A percentile compares a stretch with the other conserved stretches of the same genome.
phyloP scores from a whole-genome alignment of 53 echinoderm and acorn worm species.

The Antedon mediterranea region DNA sequence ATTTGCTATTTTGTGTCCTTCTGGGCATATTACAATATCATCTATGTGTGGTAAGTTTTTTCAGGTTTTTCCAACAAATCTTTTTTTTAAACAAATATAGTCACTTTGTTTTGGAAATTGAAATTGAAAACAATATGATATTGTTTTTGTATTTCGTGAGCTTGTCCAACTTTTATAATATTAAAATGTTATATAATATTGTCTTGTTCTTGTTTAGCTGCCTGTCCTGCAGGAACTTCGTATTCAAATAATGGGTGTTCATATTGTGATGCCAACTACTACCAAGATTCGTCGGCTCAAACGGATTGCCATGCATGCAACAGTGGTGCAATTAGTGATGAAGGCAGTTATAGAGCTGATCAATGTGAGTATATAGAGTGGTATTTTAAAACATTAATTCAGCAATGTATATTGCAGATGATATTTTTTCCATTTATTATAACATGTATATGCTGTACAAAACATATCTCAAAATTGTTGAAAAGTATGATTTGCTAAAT shows the following conservation, averaged over 20 bases:
- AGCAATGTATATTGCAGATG: too few species aligned
- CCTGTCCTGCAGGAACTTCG: neutral
- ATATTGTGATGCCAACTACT: neutral
- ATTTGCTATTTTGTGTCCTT: neutral
- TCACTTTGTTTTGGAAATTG: too few species aligned
- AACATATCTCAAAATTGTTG: too few species aligned
- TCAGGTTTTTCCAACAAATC: too few species aligned
- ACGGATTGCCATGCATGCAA: neutral
- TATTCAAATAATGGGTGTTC: neutral
- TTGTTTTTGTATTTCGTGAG: too few species aligned
- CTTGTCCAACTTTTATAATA: too few species aligned
- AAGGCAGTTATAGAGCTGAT: neutral
- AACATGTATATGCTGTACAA: too few species aligned
- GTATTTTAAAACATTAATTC: too few species aligned
- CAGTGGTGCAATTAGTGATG: neutral
- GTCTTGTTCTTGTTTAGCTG: neutral
- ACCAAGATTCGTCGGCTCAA: neutral
- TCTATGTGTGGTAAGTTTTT: neutral
- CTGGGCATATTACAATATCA: neutral
- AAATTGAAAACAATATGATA: too few species aligned
- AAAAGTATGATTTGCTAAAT: too few species aligned
- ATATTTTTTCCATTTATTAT: too few species aligned
- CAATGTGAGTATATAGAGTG: neutral
- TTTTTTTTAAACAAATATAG: too few species aligned
- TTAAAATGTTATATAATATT: neutral